Evolutionary conservation across 2,888 invertebrate species (phyloP), one percentile per base, ranked within the genome.

Genomic region (Euclidia mi): DNA sequence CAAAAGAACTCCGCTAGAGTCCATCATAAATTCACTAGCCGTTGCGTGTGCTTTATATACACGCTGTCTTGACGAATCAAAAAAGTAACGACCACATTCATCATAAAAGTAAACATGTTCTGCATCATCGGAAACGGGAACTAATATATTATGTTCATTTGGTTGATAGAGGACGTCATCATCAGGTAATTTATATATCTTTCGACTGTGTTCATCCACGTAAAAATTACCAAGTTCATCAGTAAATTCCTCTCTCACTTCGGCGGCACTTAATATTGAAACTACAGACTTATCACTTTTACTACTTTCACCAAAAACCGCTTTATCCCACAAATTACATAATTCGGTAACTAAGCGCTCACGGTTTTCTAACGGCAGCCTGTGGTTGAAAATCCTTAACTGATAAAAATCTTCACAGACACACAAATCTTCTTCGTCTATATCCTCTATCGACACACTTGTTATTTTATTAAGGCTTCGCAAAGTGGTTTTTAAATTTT

Each of bases 21-120:
- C 90, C 90, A 94, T 88, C 84, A 92, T 87, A 59, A 90, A 94
- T 71, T 94, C 94, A 70, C 94, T 94, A 2, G 91, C 87, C 57
- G 83, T 82, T 18, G 70, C 82, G 65, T 87, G 84, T 51, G 91
- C 89, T 84, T 92, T 94, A 56, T 94, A 94, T 37, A 92, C 76
- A 65, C 90, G 81, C 67, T 91, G 87, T 64, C 85, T 87, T 17
- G 86, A 87, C 55, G 80, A 31, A 44, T 94, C 88, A 18, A 90
- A 64, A 65, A 78, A 94, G 71, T 94, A 93, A 42, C 94, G 85
- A 3, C 94, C 94, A 71, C 94, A 94, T 65, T 91, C 90, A 56
- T 94, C 94, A 71, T 88, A 94, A 73, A 79, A 94, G 76, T 88
- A 94, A 55, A 93, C 55, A 51, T 90, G 87, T 3, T 85, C 79